These are phyloP conservation scores for Spilogale gracilis DNA, from an alignment of 2,113 vertebrate species.

Conservation along the genomic window DNA sequence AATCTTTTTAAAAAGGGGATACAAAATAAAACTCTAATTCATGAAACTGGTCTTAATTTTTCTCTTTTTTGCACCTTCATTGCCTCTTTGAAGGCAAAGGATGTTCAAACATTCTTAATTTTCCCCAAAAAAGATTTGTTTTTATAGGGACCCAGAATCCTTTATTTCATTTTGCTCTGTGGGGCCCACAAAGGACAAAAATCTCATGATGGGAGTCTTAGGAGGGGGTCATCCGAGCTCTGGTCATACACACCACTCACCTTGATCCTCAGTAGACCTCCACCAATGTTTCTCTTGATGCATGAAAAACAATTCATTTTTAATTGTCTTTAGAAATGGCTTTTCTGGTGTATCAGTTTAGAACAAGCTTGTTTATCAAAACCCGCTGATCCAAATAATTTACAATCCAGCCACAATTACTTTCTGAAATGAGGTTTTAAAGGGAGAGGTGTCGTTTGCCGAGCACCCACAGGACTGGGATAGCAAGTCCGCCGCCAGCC, in stretches of 20 bases:
- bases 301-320: constrained; percentile 63
- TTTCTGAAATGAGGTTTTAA: constrained; percentile 73
- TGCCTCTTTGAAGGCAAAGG: not conserved
- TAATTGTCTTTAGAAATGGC: constrained; percentile 80
- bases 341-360: constrained; percentile 72
- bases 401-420: constrained; percentile 69
- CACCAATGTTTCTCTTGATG: not conserved
- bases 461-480: not conserved
- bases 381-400: constrained; percentile 76
- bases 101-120: accelerated
- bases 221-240: accelerated
- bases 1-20: not conserved
- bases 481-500: not conserved
- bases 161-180: not conserved
- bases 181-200: no score
- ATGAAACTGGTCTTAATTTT: not conserved
- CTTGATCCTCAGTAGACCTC: not conserved
- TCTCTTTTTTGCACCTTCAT: accelerated
- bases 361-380: constrained; percentile 77
- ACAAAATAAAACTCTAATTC: not conserved
- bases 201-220: accelerated
- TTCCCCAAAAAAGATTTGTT: not conserved
- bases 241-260: not conserved
- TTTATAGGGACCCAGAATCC: no score
- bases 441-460: not conserved